These are phyloP conservation scores for Bufo bufo DNA, from an alignment of 2,113 vertebrate genomes.

Conservation along the genomic window DNA sequence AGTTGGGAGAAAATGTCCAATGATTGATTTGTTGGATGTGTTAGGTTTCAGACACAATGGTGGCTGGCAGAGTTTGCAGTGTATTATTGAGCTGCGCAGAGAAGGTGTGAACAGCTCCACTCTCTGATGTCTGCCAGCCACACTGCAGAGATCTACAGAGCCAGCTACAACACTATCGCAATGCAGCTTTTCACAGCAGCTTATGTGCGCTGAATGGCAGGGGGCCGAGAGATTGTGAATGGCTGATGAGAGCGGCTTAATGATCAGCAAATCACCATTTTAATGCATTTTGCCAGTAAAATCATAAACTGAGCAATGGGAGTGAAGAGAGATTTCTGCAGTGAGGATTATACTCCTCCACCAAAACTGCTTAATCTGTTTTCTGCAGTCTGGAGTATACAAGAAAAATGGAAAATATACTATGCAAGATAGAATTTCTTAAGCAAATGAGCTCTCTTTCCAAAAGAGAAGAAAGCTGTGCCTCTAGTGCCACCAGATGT, in stretches of 20 bases:
- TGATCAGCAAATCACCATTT: conserved; percentile 33
- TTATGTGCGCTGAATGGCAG: conserved; percentile 12
- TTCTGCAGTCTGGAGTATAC: background rate
- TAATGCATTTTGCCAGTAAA: conserved; percentile 37
- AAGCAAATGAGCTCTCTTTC: too few relatives aligned
- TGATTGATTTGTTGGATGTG: background rate
- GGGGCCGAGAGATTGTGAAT: background rate
- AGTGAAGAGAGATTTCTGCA: background rate
- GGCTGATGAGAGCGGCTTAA: conserved; percentile 1
- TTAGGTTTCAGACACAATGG: conserved; percentile 4
- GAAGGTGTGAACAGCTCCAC: background rate
- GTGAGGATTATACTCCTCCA: background rate
- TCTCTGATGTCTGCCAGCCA: conserved; percentile 10
- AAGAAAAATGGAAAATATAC: background rate
- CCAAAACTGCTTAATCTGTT: background rate
- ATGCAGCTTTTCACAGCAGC: conserved; percentile 45
- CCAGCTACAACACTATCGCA: conserved; percentile 27
- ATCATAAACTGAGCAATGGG: background rate
- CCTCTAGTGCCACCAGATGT: too few relatives aligned
- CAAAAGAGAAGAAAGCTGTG: too few relatives aligned
- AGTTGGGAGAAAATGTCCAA: background rate
- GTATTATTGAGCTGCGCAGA: conserved; percentile 10
- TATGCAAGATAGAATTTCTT: background rate
- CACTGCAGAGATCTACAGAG: conserved; percentile 33
- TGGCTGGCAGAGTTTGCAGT: background rate